Base-by-base conservation (phyloP, 1,140 invertebrate genomes). In the Drosophila funebris region DNA sequence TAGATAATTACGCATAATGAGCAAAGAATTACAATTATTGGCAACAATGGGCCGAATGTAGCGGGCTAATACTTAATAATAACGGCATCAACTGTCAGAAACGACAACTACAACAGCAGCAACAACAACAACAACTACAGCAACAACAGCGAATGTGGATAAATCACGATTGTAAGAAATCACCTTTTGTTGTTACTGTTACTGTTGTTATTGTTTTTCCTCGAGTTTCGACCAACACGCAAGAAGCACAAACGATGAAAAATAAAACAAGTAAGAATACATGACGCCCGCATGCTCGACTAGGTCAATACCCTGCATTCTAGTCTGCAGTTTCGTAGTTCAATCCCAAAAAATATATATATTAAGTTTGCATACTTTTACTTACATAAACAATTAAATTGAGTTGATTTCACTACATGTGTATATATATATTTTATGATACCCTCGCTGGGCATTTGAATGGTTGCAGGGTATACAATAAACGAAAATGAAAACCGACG, bases 171-270 rank as follows among this genome's bases (percentile, higher is more conserved):
- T 74, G 58, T 57, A 57, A 39, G 50, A 62, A 70, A 70, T 70
- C 52, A 74, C 33, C 58, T 67, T 41, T 22, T 67, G n/a, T 50
- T 13, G 33, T 7, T 46, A n/a, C n/a, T 67, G 48, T 61, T 54
- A 24, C 44, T 54, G 27, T 58, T 52, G 39, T 50, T 66, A 14
- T 61, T 63, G 43, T 27, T 52, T 31, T 61, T 57, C 67, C 48
- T 70, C 0, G 3, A 52, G 44, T 67, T 73, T 78, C 57, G 76
- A 61, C 58, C 58, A 73, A 66, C 79, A 83, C 72, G 80, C 80
- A 83, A 84, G 80, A 84, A 83, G 72, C 79, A 73, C 69, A 78
- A 78, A 64, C 71, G 56, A 78, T 61, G 61, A 14, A 60, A 75
- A 70, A 27, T 36, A 46, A 68, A 4, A 72, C 48, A 60, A 52